These are phyloP conservation scores for Hormaphis cornu DNA, from an alignment of 1,140 invertebrate species.

Conservation along the genomic window DNA sequence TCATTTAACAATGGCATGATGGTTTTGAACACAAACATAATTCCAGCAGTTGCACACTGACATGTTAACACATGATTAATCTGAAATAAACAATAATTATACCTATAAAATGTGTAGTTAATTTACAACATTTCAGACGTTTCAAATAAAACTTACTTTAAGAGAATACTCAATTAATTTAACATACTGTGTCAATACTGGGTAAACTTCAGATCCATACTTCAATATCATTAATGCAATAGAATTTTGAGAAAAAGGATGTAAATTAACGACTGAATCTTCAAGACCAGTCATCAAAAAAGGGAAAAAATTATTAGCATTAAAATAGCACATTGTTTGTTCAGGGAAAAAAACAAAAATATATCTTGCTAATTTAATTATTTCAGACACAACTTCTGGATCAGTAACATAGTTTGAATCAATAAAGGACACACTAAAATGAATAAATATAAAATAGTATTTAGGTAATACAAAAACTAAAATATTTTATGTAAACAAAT, in stretches of 20 bases:
- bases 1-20: slow-evolving; percentile 14
- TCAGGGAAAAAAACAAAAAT: slow-evolving; percentile 20
- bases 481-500: neutral
- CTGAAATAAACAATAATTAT: neutral
- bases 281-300: neutral
- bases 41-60: neutral
- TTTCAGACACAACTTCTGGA: slow-evolving; percentile 11
- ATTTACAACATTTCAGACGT: neutral
- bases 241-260: slow-evolving; percentile 23
- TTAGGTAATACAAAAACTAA: neutral
- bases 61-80: neutral
- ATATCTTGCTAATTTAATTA: slow-evolving; percentile 16
- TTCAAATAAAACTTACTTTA: neutral
- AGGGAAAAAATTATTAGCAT: slow-evolving; percentile 23
- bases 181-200: slow-evolving; percentile 23
- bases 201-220: slow-evolving; percentile 12
- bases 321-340: slow-evolving; percentile 29
- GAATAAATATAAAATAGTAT: neutral
- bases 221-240: slow-evolving; percentile 23
- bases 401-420: slow-evolving; percentile 24
- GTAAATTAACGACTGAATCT: slow-evolving; percentile 19
- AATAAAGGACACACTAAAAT: slow-evolving; percentile 23
- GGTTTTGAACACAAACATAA: slow-evolving; percentile 26
- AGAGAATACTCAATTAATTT: slow-evolving; percentile 15
- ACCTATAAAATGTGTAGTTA: neutral